Evolutionary conservation across 2,797 vertebrate species (phyloP), one percentile per base, ranked within the genome.

Genomic region (Capromys pilorides): DNA sequence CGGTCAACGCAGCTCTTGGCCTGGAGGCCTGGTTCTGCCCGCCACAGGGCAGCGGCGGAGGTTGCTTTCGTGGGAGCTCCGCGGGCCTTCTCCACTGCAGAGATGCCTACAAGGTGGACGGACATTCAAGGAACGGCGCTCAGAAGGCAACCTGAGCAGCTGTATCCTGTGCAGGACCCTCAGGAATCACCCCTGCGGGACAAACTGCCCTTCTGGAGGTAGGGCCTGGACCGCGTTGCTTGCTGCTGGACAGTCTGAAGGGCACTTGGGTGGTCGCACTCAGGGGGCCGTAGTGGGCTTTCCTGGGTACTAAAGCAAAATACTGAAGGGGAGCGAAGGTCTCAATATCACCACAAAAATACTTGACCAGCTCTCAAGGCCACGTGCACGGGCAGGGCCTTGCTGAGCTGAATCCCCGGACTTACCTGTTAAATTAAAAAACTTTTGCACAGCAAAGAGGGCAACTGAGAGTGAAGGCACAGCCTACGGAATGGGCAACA

Each of bases 21-120:
- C 86, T 89, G 92, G 90, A 96, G 80, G 69, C 26, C 95, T 94
- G 64, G 41, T 95, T 97, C 93, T 88, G 81, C 87, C 64, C n/a
- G 59, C 18, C 45, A 86, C 61, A 95, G 86, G 61, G 51, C 96
- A 93, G 95, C 84, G 10, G 21, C 71, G 51, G 31, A 22, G 21
- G 93, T 90, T 89, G 83, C 6, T 91, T 93, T 61, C 33, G 51
- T 45, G 26, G 51, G 4, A 22, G 77, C 79, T 97, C 96, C 85
- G 2, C 22, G 45, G 31, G 61, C 6, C 54, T 95, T 21, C 14
- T 28, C 24, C 6, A 36, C 90, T 73, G 39, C 26, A 93, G 81
- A 93, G 41, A 91, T 41, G 5, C 16, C 45, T 21, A 13, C 3
- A 77, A 92, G 26, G 16, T 7, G 92, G 82, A 49, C 78, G 92